Base-by-base conservation (phyloP, 2,888 invertebrate species). In the Pseudococcus longispinus region DNA sequence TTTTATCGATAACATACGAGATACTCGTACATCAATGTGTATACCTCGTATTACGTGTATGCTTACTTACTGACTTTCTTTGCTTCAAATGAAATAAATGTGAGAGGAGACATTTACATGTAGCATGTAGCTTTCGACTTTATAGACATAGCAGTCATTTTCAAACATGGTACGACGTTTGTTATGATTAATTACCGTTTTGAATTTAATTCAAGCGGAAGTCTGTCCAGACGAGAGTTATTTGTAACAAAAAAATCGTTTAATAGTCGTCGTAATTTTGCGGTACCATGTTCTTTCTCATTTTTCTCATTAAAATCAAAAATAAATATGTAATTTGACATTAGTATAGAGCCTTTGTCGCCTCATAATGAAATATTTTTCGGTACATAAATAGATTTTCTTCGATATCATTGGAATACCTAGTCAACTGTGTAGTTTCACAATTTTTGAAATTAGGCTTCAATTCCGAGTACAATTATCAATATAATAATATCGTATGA, bases 111-210 rank as follows among this genome's bases (percentile, higher is more conserved):
- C 65, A 65, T 65, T 65, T 26, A 65, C 23, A 65, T 11, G 65
- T 23, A 26, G 26, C 23, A 65, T 11, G 65, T 23, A 26, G 26
- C 65, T 65, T 26, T 26, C 15, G 46, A 46, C 46, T 46, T 46
- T 37, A 37, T 37, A 37, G 37, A 37, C 37, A 37, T 37, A 26
- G n/a, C 65, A 26, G 60, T 60, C 11, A 20, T 60, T 65, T 65
- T 26, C 26, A 26, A 65, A 65, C 65, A 5, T 13, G 26, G 18
- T 29, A 70, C 6, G 18, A 29, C 60, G 60, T 60, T 60, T 29
- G 29, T 13, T 26, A 18, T 80, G 77, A 80, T 80, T 80, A 42
- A 80, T 29, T 80, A 42, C 77, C 23, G 9, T 80, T 77, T 80
- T 23, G 77, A 80, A 20, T 29, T 42, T 26, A 42, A 42, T 29